Evolutionary conservation across 1,140 invertebrate genomes (phyloP).

Genomic region (Drosophila ercepeae): DNA sequence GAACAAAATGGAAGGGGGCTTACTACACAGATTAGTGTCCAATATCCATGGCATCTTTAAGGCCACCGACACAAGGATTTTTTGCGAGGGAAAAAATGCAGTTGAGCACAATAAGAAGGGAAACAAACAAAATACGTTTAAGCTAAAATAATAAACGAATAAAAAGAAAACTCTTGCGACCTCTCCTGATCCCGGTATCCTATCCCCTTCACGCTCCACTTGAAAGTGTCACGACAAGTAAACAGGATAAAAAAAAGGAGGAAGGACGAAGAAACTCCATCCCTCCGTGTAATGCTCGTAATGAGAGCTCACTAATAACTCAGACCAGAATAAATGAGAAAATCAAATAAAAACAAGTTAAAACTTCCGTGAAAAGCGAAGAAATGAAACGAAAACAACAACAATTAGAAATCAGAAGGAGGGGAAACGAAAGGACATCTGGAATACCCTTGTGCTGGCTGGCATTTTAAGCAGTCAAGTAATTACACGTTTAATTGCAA

Average conservation of each 20-base stretch:
- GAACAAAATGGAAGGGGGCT: not conserved
- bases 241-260: not conserved
- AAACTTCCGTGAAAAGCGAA: constrained; percentile 57
- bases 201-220: constrained; percentile 48
- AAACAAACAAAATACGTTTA: constrained; percentile 35
- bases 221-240: constrained; percentile 70
- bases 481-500: constrained; percentile 83
- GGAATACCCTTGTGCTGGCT: constrained; percentile 38
- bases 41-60: constrained; percentile 50
- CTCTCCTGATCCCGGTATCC: constrained; percentile 2
- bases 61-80: constrained; percentile 15
- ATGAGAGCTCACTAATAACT: constrained; percentile 68
- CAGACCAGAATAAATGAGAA: constrained; percentile 78
- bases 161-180: constrained; percentile 27
- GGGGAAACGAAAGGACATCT: constrained; percentile 6
- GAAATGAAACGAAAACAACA: constrained; percentile 60
- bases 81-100: not conserved
- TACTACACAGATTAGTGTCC: constrained; percentile 60
- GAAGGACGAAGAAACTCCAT: not conserved
- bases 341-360: constrained; percentile 82
- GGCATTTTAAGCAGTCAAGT: constrained; percentile 71
- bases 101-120: not conserved
- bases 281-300: constrained; percentile 14
- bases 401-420: constrained; percentile 49
- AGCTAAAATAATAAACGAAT: constrained; percentile 48